Conservation (phyloP, 2,888 invertebrate species). For the Caenorhabditis doughertyi region DNA sequence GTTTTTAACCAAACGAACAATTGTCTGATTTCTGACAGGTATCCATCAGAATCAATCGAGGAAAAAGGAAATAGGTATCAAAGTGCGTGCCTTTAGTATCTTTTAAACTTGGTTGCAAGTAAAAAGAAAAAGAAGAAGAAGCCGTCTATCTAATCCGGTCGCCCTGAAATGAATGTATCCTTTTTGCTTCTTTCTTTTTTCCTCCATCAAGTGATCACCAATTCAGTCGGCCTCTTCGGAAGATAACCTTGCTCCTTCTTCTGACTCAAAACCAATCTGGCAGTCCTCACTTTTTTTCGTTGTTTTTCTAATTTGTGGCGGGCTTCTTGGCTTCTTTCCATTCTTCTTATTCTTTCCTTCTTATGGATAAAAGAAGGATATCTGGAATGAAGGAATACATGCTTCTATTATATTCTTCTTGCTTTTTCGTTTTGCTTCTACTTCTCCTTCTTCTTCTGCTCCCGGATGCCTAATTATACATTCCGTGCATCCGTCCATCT, state of each 20-base stretch:
- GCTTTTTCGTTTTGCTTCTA: slow-evolving; percentile 8
- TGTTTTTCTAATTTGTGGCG: slow-evolving; percentile 55
- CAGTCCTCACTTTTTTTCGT: slow-evolving; percentile 27
- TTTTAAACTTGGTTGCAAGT: slow-evolving; percentile 35
- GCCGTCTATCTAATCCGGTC: slow-evolving; percentile 46
- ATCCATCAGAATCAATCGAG: slow-evolving; percentile 14
- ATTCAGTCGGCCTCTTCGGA: slow-evolving; percentile 47
- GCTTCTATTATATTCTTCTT: slow-evolving; percentile 47
- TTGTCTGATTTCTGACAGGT: slow-evolving; percentile 26
- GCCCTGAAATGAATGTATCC: slow-evolving; percentile 60
- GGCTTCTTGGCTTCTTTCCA: slow-evolving; percentile 43
- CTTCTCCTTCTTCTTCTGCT: slow-evolving; percentile 21
- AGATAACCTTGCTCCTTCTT: slow-evolving; percentile 48
- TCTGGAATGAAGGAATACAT: slow-evolving; percentile 38
- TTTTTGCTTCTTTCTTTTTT: slow-evolving; percentile 22
- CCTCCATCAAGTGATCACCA: slow-evolving; percentile 55
- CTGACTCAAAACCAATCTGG: slow-evolving; percentile 46
- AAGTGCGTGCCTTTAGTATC: slow-evolving; percentile 19
- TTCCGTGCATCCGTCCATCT: slow-evolving; percentile 46
- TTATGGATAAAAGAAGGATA: slow-evolving; percentile 11
- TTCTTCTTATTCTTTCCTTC: neutral
- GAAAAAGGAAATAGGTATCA: neutral
- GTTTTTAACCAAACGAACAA: neutral
- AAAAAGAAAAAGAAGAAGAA: neutral
- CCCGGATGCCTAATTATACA: slow-evolving; percentile 60